Evolutionary conservation across 2,888 invertebrate species (phyloP), one percentile per base, ranked within the genome.

Genomic region (Volucella inflata): DNA sequence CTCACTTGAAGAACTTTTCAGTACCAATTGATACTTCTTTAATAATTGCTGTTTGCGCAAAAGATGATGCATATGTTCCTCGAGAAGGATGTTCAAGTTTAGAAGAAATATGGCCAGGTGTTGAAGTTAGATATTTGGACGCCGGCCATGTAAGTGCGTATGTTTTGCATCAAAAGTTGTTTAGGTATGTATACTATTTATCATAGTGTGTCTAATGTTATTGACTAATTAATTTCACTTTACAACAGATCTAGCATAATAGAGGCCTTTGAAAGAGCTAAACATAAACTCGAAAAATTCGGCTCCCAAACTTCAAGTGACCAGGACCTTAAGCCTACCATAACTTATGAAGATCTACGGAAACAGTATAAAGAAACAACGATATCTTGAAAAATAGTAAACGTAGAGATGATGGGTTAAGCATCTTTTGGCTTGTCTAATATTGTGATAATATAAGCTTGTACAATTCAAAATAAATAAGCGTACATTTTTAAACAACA

Each of bases 1-100:
- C 99, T 0, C 98, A 99, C 93, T 93, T 99, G 50, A 97, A 95
- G 87, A 98, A 99, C 92, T 99, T 98, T 90, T 96, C 97, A 2
- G 93, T 95, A 14, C 97, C 97, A 0, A 95, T 95, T 64, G 99
- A 99, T 90, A 97, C 98, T 0, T 95, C 96, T 10, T 93, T 99
- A 65, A 96, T 98, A 80, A 98, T 98, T 92, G 96, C 97, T 16
- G 96, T 99, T 1, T 96, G 96, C 89, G 99, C 99, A 0, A 95
- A 95, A 87, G 95, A 96, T 89, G 98, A 98, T 91, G 97, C 96
- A 9, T 97, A 99, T 92, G 96, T 99, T 11, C 98, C 98, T 0
- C 94, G 97, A 38, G 95, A 96, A 2, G 96, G 96, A 65, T 96
- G 96, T 60, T 94, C 96, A 67, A 95, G 95, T 78, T 93, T 99